Conservation (phyloP, 2,888 invertebrate genomes). For the Diarsia dahlii region DNA sequence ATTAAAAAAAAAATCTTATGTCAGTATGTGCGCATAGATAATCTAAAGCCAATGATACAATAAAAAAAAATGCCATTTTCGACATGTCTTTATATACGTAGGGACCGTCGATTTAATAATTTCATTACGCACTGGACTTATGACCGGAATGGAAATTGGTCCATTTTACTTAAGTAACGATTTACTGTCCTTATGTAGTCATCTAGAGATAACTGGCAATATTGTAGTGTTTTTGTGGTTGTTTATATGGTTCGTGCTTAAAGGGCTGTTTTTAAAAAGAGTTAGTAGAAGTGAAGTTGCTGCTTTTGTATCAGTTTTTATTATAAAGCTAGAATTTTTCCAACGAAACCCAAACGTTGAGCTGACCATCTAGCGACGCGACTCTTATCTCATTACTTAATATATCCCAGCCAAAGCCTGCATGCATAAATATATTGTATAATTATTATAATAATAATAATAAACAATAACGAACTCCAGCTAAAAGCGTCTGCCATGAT, state of each 20-base stretch:
- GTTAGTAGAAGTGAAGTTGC: not conserved
- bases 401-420: not conserved
- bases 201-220: constrained; percentile 3
- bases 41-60: too few relatives aligned
- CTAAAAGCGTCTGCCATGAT: constrained; percentile 40
- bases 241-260: not conserved
- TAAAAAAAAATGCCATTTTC: too few relatives aligned
- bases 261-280: not conserved
- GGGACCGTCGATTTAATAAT: too few relatives aligned
- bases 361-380: not conserved
- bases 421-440: not conserved
- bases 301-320: not conserved
- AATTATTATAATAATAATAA: constrained; percentile 2
- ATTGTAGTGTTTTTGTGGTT: constrained; percentile 22
- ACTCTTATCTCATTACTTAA: not conserved
- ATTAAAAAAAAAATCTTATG: too few relatives aligned
- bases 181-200: constrained; percentile 13
- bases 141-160: constrained; percentile 48
- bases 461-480: constrained; percentile 35
- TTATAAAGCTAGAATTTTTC: not conserved
- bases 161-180: constrained; percentile 28
- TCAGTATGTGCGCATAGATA: too few relatives aligned
- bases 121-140: constrained; percentile 33
- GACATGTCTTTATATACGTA: too few relatives aligned
- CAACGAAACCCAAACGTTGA: not conserved